These are phyloP conservation scores for Gila orcuttii DNA, from an alignment of 2,113 vertebrate genomes.

Conservation along the genomic window DNA sequence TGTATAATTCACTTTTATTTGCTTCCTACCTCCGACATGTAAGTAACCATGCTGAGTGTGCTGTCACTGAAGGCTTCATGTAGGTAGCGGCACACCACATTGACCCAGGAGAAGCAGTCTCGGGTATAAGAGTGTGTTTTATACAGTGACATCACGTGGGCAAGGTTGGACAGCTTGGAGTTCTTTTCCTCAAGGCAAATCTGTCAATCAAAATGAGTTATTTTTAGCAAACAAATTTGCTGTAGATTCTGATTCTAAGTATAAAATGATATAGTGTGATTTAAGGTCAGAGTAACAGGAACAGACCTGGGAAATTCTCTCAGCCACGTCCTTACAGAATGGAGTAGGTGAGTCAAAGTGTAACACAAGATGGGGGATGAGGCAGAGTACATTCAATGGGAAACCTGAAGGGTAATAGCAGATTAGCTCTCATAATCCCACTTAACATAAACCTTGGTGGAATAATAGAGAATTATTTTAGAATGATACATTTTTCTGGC, in stretches of 20 bases:
- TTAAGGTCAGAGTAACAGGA: too few relatives aligned
- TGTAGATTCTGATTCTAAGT: background rate
- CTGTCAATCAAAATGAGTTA: constrained; percentile 66
- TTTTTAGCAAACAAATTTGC: background rate
- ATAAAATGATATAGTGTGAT: background rate
- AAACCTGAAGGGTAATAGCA: constrained; percentile 79
- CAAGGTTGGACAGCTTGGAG: constrained; percentile 93
- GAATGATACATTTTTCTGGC: background rate
- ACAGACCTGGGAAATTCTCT: constrained; percentile 95
- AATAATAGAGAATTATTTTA: background rate
- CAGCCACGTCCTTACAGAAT: constrained; percentile 95
- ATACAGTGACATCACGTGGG: constrained; percentile 98
- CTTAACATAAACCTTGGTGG: background rate
- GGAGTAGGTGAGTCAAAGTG: constrained; percentile 93
- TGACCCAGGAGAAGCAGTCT: constrained; percentile 95
- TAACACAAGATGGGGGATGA: constrained; percentile 95
- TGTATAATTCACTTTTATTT: background rate
- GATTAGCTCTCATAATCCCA: background rate
- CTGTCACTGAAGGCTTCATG: constrained; percentile 93
- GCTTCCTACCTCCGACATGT: constrained; percentile 89
- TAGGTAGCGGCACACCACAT: constrained; percentile 95
- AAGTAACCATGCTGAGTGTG: constrained; percentile 94
- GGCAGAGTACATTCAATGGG: constrained; percentile 94
- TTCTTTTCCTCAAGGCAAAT: constrained; percentile 96
- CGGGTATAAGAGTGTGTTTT: constrained; percentile 96